These are phyloP conservation scores for Eulemur macaco DNA, from an alignment of 2,113 vertebrate species.

Conservation along the genomic window DNA sequence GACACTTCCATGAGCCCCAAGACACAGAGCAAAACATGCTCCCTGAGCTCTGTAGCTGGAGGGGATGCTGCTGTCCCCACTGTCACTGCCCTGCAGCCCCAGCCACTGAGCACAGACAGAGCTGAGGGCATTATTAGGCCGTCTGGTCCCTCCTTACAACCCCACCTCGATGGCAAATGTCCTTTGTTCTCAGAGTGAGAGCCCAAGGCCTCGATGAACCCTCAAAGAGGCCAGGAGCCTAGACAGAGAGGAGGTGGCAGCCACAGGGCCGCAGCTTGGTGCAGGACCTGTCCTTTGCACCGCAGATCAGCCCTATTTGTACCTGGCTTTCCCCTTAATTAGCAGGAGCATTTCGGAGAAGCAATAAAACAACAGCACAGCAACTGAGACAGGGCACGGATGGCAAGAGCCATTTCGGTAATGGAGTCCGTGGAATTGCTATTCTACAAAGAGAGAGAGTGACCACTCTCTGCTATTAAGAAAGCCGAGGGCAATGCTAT, in stretches of 20 bases:
- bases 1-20: neutral
- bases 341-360: constrained; percentile 55
- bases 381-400: constrained; percentile 18
- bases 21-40: neutral
- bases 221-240: neutral
- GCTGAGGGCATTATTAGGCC: accelerated
- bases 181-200: accelerated
- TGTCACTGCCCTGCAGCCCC: neutral
- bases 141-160: neutral
- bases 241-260: neutral
- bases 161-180: too few species aligned
- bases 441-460: constrained; percentile 24
- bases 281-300: neutral
- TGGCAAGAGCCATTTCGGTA: constrained; percentile 63
- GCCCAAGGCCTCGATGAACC: neutral
- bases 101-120: neutral
- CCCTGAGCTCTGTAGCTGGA: neutral
- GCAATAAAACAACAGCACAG: constrained; percentile 53
- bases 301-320: neutral
- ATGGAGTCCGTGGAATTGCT: constrained; percentile 51
- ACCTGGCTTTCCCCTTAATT: constrained; percentile 64
- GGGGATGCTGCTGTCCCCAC: neutral
- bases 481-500: neutral
- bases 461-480: constrained; percentile 49
- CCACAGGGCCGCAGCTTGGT: accelerated